Evolutionary conservation across 1,140 invertebrate genomes (phyloP).

Genomic region (Leptinotarsa undecemlineata): DNA sequence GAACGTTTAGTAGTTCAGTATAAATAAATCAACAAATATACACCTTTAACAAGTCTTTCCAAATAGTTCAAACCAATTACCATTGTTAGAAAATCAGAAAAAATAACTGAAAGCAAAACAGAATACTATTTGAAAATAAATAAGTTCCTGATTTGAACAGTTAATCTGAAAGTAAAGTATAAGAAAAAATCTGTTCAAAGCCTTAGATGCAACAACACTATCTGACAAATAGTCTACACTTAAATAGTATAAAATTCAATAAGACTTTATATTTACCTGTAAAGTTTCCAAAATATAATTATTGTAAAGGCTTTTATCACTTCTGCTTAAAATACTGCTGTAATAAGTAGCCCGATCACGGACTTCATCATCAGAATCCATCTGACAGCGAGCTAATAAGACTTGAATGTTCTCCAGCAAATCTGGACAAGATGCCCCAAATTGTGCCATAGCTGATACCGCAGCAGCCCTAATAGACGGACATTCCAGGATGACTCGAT

Average conservation of each 20-base stretch:
- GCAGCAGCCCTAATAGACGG: conserved; percentile 94
- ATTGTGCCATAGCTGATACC: conserved; percentile 95
- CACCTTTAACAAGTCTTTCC: too few species aligned
- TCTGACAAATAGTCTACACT: too few species aligned
- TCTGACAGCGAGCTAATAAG: conserved; percentile 82
- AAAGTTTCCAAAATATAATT: conserved; percentile 82
- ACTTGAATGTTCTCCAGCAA: conserved; percentile 87
- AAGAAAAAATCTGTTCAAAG: too few species aligned
- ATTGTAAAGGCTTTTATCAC: conserved; percentile 70
- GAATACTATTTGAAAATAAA: neutral
- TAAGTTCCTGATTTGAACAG: neutral
- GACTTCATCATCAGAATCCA: conserved; percentile 98
- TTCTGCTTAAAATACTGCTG: conserved; percentile 76
- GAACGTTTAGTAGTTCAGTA: too few species aligned
- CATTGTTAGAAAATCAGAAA: too few species aligned
- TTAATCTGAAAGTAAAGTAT: too few species aligned
- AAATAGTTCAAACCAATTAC: too few species aligned
- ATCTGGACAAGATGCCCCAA: conserved; percentile 93
- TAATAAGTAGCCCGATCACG: conserved; percentile 98
- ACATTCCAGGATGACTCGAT: conserved; percentile 96
- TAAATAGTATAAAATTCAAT: too few species aligned
- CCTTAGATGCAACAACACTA: too few species aligned
- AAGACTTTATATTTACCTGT: conserved; percentile 54
- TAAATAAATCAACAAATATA: too few species aligned
- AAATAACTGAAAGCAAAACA: too few species aligned